Conservation (phyloP, 2,113 vertebrate genomes). For the Macheiramphus alcinus region DNA sequence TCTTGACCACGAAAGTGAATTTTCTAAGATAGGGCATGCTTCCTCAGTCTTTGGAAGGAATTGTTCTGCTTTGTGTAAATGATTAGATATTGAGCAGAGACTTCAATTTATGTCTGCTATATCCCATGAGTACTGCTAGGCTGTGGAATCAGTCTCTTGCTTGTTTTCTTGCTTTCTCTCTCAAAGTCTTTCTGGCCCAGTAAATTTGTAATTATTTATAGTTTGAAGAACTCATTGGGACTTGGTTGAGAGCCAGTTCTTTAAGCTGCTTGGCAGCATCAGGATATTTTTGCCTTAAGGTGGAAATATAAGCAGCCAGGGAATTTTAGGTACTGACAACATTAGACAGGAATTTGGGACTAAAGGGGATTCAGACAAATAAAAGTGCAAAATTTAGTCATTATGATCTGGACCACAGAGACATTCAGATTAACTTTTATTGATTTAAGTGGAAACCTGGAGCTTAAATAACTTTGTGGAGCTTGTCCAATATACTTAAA, state of each 20-base stretch:
- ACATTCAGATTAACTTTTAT: neutral
- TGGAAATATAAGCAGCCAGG: neutral
- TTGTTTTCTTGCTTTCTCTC: conserved; percentile 23
- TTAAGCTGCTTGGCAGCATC: conserved; percentile 18
- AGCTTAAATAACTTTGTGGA: neutral
- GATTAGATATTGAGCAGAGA: conserved; percentile 11
- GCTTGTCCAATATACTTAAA: neutral
- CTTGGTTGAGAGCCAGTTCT: conserved; percentile 25
- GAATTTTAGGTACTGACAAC: neutral
- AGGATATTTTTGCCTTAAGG: conserved; percentile 1
- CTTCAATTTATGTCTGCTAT: neutral
- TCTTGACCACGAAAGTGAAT: neutral
- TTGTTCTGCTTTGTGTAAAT: conserved; percentile 6
- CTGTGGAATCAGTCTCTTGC: neutral
- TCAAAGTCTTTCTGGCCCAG: conserved; percentile 1
- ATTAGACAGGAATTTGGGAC: neutral
- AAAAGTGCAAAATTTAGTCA: neutral
- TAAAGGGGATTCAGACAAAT: neutral
- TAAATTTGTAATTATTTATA: conserved; percentile 42
- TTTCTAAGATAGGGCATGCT: neutral
- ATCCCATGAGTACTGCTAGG: neutral
- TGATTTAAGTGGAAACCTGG: neutral
- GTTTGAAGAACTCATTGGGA: neutral
- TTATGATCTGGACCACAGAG: neutral
- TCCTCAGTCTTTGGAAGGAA: neutral